Conservation (phyloP, 2,113 vertebrate genomes). For the Neolamprologus modestus region DNA sequence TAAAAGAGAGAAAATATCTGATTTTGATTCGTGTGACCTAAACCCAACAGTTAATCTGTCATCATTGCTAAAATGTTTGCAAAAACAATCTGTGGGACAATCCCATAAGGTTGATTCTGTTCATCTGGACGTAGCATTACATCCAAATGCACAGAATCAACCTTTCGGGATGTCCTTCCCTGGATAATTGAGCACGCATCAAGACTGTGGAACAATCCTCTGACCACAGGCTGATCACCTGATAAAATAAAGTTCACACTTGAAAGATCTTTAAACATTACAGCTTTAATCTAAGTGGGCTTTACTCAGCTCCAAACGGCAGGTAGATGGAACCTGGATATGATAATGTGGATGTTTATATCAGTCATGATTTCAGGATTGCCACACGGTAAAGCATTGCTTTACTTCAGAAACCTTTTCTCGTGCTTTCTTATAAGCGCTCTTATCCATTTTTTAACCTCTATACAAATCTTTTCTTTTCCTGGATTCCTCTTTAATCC, state of each 20-base stretch:
- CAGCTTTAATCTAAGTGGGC: background rate
- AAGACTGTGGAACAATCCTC: background rate
- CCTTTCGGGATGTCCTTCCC: background rate
- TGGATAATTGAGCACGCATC: background rate
- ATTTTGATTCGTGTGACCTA: background rate
- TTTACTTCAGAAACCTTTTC: background rate
- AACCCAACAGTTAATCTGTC: background rate
- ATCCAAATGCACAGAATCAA: background rate
- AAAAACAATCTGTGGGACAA: rapidly evolving
- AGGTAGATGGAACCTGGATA: background rate
- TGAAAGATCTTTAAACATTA: background rate
- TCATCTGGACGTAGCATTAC: background rate
- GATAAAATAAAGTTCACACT: background rate
- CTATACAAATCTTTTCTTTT: background rate
- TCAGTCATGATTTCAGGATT: background rate
- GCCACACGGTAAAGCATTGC: background rate
- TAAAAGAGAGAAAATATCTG: background rate
- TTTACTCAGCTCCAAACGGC: background rate
- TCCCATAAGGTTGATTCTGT: background rate
- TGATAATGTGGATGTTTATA: background rate
- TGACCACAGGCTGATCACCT: background rate
- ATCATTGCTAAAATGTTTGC: background rate
- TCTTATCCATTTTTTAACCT: background rate
- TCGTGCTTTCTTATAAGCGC: background rate
- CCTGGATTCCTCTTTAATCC: background rate